Evolutionary conservation across 1,140 invertebrate species (phyloP), one percentile per base, ranked within the genome.

Genomic region (Delia radicum): DNA sequence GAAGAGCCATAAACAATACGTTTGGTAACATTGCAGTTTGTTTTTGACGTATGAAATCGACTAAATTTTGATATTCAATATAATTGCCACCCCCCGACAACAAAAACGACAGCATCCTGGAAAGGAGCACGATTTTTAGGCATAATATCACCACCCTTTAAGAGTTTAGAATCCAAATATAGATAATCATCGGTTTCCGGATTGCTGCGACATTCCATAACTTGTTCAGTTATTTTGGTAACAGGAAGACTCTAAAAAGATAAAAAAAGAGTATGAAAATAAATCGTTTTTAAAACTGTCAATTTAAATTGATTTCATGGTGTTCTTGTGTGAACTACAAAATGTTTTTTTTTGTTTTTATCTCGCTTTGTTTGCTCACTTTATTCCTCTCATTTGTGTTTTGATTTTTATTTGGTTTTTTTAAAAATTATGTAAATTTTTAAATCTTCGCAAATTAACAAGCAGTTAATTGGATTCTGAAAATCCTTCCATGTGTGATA

Each of bases 41-140:
- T 86, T 92, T 93, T 89, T 92, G 91, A 89, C 96, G 98, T 15
- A 93, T 94, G 86, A 98, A 98, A 86, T 99, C 97, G 33, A 96
- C 91, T 42, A 99, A 89, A 90, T 99, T 99, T 87, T 99, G 97
- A 87, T 99, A 99, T 88, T 99, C 98, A 80, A 99, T 98, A 85
- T 99, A 99, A 89, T 98, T 99, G 31, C 98, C 98, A 75, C 98
- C 98, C 72, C 98, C 98, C 29, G 8, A 99, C 94, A 71, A 99
- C 90, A 87, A 99, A 99, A 8, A 99, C 97, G 79, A 98, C 93
- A 13, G 96, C 95, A 84, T 97, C 96, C 85, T 94, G 91, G 86
- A 94, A 94, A 81, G 91, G 90, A 73, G 91, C 89, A 76, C 90
- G 87, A 85, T 90, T 92, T 82, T 90, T 90, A 55, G 91, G 90